These are phyloP conservation scores for Temnothorax unifasciatus DNA, from an alignment of 2,888 invertebrate genomes.

Conservation along the genomic window DNA sequence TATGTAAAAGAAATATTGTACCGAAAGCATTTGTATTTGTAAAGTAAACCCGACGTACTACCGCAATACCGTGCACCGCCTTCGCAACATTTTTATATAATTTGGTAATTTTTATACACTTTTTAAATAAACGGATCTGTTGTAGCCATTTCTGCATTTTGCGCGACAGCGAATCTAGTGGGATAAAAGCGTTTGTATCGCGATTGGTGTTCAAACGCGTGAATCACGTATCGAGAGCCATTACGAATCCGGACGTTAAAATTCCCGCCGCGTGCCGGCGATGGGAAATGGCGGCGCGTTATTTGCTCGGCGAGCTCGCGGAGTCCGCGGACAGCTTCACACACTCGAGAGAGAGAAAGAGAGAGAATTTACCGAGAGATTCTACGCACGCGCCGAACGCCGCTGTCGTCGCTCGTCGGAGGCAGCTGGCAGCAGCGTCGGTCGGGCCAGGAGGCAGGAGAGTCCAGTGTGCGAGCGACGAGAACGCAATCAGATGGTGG, in stretches of 20 bases:
- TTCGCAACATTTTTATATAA: conserved; percentile 64
- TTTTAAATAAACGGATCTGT: conserved; percentile 75
- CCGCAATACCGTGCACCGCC: background rate
- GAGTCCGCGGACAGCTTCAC: background rate
- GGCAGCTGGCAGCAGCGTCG: conserved; percentile 72
- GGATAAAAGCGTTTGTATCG: too few species aligned
- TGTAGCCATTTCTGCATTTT: conserved; percentile 57
- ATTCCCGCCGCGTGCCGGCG: background rate
- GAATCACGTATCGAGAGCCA: too few species aligned
- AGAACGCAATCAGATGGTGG: conserved; percentile 75
- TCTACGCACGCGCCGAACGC: conserved; percentile 23
- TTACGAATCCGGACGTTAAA: background rate
- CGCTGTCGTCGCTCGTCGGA: conserved; percentile 60
- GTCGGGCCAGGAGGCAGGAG: conserved; percentile 46
- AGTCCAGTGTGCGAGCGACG: conserved; percentile 70
- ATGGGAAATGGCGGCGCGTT: conserved; percentile 27
- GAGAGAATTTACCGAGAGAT: background rate
- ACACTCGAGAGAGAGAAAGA: too few species aligned
- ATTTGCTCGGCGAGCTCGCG: background rate
- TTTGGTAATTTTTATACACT: conserved; percentile 72
- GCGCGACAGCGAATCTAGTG: background rate
- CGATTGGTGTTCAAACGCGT: too few species aligned
- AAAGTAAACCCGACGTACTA: background rate
- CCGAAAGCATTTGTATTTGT: conserved; percentile 27
- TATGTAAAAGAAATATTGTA: conserved; percentile 23